These are phyloP conservation scores for Kryptolebias ocellatus DNA, from an alignment of 2,797 vertebrate genomes.

Conservation along the genomic window DNA sequence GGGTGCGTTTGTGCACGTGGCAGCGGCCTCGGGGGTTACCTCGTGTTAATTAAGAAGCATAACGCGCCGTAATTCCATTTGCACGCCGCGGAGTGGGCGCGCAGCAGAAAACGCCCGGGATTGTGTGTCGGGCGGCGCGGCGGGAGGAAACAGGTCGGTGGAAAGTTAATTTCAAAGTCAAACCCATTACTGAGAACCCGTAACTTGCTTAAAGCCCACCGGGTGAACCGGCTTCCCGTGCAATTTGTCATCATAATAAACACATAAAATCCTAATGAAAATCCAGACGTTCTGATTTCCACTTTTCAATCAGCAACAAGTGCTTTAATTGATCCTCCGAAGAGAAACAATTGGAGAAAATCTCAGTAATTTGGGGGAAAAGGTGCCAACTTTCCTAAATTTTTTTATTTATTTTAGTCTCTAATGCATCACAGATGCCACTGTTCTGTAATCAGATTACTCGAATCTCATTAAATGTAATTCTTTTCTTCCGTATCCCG, in stretches of 20 bases:
- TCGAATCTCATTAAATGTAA: slow-evolving; percentile 64
- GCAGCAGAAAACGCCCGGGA: slow-evolving; percentile 2
- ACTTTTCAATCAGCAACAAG: slow-evolving; percentile 4
- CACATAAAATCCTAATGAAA: slow-evolving; percentile 1
- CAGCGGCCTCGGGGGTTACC: slow-evolving; percentile 64
- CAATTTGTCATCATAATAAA: slow-evolving; percentile 6
- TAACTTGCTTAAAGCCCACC: slow-evolving; percentile 49
- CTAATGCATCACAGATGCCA: slow-evolving; percentile 59
- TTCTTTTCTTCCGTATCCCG: slow-evolving; percentile 59
- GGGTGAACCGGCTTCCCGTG: slow-evolving; percentile 33
- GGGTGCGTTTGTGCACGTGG: slow-evolving; percentile 35
- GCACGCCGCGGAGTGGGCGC: slow-evolving; percentile 63
- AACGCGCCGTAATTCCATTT: slow-evolving; percentile 74
- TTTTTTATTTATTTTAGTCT: not conserved
- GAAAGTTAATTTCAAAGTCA: slow-evolving; percentile 68
- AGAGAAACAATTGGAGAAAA: slow-evolving; percentile 7
- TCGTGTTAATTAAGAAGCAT: slow-evolving; percentile 75
- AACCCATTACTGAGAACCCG: slow-evolving; percentile 59
- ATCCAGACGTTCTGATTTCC: not conserved
- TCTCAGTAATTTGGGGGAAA: not conserved
- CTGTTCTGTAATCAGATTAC: slow-evolving; percentile 72
- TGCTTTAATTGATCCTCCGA: not conserved
- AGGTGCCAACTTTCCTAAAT: slow-evolving; percentile 36
- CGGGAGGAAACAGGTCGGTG: slow-evolving; percentile 19
- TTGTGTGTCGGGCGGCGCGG: slow-evolving; percentile 22